These are phyloP conservation scores for Eremophila alpestris DNA, from an alignment of 2,797 vertebrate species.

Conservation along the genomic window DNA sequence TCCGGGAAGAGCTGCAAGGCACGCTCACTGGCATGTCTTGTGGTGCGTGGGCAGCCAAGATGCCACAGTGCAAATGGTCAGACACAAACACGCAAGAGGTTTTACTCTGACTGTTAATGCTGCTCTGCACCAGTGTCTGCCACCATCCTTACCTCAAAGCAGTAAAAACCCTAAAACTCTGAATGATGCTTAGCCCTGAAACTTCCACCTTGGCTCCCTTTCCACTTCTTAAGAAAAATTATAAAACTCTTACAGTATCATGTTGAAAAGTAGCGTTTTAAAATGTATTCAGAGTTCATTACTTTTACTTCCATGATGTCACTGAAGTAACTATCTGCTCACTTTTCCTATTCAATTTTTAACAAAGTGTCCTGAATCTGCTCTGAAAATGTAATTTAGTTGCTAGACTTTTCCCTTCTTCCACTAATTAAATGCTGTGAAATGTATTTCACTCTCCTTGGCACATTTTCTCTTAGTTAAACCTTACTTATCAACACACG, in stretches of 20 bases:
- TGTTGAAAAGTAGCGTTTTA: background rate
- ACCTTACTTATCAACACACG: background rate
- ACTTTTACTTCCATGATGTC: background rate
- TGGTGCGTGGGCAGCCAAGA: background rate
- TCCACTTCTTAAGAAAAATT: background rate
- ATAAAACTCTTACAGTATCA: background rate
- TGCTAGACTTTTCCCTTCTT: background rate
- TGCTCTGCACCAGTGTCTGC: background rate
- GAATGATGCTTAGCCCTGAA: background rate
- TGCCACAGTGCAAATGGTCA: background rate
- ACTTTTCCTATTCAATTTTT: background rate
- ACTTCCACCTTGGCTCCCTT: background rate
- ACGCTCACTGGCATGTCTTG: background rate
- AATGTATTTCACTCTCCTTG: background rate
- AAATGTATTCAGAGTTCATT: background rate
- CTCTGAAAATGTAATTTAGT: background rate
- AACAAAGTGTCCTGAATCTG: background rate
- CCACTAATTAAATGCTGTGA: background rate
- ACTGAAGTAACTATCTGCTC: background rate
- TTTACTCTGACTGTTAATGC: background rate
- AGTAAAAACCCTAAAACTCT: background rate
- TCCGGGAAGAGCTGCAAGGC: background rate
- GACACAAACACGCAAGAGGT: background rate
- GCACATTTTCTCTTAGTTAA: background rate
- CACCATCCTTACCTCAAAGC: background rate